Evolutionary conservation across 2,113 vertebrate genomes (phyloP).

Genomic region (Corythornis cristatus): DNA sequence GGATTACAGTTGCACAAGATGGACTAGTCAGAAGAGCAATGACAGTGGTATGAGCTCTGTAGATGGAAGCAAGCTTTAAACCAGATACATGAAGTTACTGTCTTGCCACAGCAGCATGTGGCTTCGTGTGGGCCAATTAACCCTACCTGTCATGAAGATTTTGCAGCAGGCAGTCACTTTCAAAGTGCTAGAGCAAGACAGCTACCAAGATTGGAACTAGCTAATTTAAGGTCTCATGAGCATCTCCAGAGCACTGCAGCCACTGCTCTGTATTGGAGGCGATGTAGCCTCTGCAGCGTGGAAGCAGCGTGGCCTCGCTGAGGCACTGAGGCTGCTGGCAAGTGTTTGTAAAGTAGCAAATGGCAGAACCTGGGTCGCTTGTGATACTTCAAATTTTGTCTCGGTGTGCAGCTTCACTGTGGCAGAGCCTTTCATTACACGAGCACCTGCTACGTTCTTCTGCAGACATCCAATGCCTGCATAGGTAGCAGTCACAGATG

Average conservation of each 20-base stretch:
- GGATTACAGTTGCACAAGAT: background rate
- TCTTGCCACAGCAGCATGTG: background rate
- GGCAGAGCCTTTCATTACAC: background rate
- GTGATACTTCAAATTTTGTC: background rate
- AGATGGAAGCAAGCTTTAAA: background rate
- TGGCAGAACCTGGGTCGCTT: background rate
- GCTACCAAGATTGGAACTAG: background rate
- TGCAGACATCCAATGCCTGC: background rate
- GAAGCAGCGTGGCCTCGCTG: background rate
- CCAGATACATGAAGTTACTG: background rate
- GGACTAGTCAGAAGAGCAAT: background rate
- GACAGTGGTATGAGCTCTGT: background rate
- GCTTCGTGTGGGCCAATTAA: background rate
- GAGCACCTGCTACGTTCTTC: background rate
- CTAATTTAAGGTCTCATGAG: background rate
- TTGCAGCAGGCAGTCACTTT: conserved; percentile 4
- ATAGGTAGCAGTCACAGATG: background rate
- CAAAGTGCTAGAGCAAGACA: background rate
- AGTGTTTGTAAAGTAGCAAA: background rate
- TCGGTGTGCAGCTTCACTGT: background rate
- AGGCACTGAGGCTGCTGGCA: background rate
- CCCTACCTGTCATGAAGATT: background rate
- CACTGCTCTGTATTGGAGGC: background rate
- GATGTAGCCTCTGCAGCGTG: background rate
- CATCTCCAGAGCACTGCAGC: background rate